These are phyloP conservation scores for Pangasius djambal DNA, from an alignment of 2,797 vertebrate species.

Conservation along the genomic window DNA sequence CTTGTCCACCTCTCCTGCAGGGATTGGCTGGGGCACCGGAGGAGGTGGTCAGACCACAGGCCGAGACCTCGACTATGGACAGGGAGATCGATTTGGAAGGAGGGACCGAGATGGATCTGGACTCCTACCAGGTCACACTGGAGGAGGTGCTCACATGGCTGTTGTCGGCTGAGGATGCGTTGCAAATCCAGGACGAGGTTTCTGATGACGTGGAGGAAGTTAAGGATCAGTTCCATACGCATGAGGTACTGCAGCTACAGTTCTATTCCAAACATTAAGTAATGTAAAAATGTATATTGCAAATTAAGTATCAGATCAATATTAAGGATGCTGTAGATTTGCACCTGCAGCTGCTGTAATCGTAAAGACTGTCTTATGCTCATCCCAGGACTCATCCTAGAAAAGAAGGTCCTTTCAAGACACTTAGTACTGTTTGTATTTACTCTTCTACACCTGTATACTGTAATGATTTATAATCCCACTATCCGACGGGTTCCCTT, in stretches of 20 bases:
- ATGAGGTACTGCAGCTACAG: conserved; percentile 81
- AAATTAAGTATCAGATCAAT: neutral
- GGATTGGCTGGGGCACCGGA: conserved; percentile 62
- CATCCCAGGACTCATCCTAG: neutral
- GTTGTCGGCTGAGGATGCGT: conserved; percentile 89
- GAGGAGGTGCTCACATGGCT: conserved; percentile 98
- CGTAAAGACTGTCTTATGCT: neutral
- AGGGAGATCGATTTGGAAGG: conserved; percentile 73
- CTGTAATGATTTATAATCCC: neutral
- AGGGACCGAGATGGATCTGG: conserved; percentile 84
- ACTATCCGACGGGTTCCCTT: neutral
- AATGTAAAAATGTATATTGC: neutral
- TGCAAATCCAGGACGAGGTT: conserved; percentile 90
- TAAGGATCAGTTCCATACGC: conserved; percentile 95
- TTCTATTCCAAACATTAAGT: neutral
- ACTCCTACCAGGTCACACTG: conserved; percentile 92
- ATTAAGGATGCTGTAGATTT: neutral
- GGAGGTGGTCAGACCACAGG: conserved; percentile 69
- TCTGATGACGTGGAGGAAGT: conserved; percentile 95
- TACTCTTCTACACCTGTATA: too few relatives aligned
- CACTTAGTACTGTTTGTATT: neutral
- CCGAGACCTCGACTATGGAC: conserved; percentile 79
- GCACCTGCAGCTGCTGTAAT: neutral
- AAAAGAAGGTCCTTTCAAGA: neutral
- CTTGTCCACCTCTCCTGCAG: conserved; percentile 26